Conservation (phyloP, 1,140 invertebrate genomes). For the Patella vulgata region DNA sequence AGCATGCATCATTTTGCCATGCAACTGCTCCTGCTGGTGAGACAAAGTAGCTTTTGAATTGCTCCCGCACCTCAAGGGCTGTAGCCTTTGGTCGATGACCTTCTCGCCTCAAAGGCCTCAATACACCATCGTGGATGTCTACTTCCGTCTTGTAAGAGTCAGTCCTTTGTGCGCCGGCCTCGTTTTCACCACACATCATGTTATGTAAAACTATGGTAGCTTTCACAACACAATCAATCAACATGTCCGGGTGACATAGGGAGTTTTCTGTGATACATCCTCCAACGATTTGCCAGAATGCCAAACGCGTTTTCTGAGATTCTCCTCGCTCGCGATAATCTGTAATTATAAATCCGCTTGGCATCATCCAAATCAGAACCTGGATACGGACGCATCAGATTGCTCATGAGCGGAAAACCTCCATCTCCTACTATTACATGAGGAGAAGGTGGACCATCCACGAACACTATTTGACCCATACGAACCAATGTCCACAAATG, state of each 20-base stretch:
- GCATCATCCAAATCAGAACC: background rate
- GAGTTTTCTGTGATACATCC: slow-evolving; percentile 18
- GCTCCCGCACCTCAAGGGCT: too few relatives aligned
- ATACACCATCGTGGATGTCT: too few relatives aligned
- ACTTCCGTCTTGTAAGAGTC: too few relatives aligned
- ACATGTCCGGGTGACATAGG: slow-evolving; percentile 16
- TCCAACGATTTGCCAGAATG: slow-evolving; percentile 23
- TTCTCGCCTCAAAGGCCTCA: too few relatives aligned
- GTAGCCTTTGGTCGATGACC: too few relatives aligned
- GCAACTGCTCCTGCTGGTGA: too few relatives aligned
- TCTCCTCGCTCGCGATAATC: slow-evolving; percentile 6
- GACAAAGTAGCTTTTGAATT: too few relatives aligned
- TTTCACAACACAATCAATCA: background rate
- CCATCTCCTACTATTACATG: slow-evolving; percentile 3
- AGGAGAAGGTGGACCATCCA: background rate
- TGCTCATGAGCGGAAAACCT: background rate
- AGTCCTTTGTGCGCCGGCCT: too few relatives aligned
- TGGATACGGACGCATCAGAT: slow-evolving; percentile 8
- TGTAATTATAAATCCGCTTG: background rate
- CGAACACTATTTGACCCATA: slow-evolving; percentile 6
- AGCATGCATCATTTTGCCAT: too few relatives aligned
- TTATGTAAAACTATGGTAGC: too few relatives aligned
- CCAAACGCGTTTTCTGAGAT: slow-evolving; percentile 22
- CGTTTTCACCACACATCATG: too few relatives aligned
- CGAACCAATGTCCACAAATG: slow-evolving; percentile 58